Evolutionary conservation across 2,888 invertebrate species (phyloP).

Genomic region (Sceliomorpha sp.): DNA sequence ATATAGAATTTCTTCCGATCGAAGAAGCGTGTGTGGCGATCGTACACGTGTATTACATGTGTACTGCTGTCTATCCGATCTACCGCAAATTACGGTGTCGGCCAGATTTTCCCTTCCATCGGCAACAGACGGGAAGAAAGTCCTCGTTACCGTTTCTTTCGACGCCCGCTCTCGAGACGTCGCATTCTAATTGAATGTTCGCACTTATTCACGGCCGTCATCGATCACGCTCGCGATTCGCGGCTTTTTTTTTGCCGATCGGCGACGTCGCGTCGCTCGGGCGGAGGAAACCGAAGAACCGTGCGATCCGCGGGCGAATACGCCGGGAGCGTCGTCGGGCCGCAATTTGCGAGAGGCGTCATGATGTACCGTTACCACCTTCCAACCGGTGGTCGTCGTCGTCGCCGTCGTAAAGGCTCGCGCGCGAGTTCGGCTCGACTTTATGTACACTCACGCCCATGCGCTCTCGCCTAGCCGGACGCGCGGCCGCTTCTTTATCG

Average conservation of each 20-base stretch:
- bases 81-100: conserved; percentile 48
- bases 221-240: conserved; percentile 46
- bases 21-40: conserved; percentile 29
- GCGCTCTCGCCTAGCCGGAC: no score
- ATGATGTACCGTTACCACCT: conserved; percentile 58
- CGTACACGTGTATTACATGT: conserved; percentile 23
- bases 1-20: conserved; percentile 40
- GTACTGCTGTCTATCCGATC: conserved; percentile 36
- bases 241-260: conserved; percentile 51
- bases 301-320: conserved; percentile 50
- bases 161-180: conserved; percentile 56
- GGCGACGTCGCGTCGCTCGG: conserved; percentile 31
- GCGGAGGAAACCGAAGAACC: conserved; percentile 55
- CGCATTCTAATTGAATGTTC: conserved; percentile 58
- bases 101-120: conserved; percentile 41
- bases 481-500: not conserved
- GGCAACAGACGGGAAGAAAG: conserved; percentile 60
- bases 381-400: conserved; percentile 19
- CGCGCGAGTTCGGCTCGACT: conserved; percentile 5
- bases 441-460: conserved; percentile 19
- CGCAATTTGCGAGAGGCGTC: conserved; percentile 57
- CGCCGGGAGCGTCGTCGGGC: conserved; percentile 33
- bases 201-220: conserved; percentile 54
- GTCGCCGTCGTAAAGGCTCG: conserved; percentile 9
- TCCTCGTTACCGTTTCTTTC: conserved; percentile 69